Conservation (phyloP, 2,888 invertebrate genomes). For the Congeria kusceri region DNA sequence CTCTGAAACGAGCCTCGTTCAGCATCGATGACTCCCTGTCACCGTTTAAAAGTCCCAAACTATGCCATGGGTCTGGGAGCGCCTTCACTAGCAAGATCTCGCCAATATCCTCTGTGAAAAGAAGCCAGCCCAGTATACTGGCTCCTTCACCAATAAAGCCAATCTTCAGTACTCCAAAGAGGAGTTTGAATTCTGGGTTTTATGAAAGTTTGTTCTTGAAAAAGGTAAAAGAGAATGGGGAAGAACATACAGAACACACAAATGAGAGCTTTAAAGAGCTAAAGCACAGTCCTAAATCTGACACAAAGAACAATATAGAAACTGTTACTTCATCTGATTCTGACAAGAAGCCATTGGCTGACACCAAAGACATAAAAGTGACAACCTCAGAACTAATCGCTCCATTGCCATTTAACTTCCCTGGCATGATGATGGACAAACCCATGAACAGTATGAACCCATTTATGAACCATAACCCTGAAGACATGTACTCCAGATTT, state of each 20-base stretch:
- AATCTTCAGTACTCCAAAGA: conserved; percentile 70
- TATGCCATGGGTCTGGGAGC: conserved; percentile 39
- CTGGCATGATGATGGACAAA: conserved; percentile 68
- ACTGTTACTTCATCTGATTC: conserved; percentile 48
- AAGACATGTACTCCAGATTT: conserved; percentile 68
- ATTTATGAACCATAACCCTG: conserved; percentile 59
- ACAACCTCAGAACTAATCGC: conserved; percentile 42
- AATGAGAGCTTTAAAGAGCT: conserved; percentile 42
- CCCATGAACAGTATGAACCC: conserved; percentile 61
- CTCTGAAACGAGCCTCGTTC: conserved; percentile 57
- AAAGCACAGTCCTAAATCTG: conserved; percentile 44
- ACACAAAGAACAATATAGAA: conserved; percentile 47
- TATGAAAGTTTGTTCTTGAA: conserved; percentile 76
- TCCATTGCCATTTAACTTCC: conserved; percentile 63
- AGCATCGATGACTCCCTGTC: conserved; percentile 63
- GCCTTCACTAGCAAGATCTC: conserved; percentile 55
- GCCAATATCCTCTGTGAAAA: conserved; percentile 52
- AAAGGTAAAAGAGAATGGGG: conserved; percentile 76
- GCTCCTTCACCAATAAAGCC: conserved; percentile 64
- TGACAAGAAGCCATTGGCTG: conserved; percentile 52
- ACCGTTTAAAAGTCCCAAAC: conserved; percentile 64
- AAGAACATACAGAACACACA: conserved; percentile 61
- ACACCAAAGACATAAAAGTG: conserved; percentile 33
- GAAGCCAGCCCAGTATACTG: conserved; percentile 57
- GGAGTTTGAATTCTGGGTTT: conserved; percentile 57